Conservation (phyloP, 2,113 vertebrate genomes). For the Cyanocitta stelleri region DNA sequence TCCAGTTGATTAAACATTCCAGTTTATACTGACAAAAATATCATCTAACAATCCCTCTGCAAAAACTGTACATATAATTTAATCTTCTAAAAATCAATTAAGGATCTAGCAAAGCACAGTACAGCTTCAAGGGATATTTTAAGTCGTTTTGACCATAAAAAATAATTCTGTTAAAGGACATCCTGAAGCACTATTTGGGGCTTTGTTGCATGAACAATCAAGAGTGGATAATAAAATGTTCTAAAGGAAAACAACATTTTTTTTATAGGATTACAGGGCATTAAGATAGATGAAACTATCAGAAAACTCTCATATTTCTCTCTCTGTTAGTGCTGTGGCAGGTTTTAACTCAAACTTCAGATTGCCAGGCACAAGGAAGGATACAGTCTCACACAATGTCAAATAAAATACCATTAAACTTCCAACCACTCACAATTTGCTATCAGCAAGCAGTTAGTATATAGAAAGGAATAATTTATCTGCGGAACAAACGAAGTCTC, state of each 20-base stretch:
- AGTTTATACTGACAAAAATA: neutral
- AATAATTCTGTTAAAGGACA: neutral
- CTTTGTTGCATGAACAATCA: neutral
- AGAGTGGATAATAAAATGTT: neutral
- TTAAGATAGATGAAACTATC: neutral
- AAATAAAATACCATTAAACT: neutral
- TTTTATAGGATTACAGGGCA: neutral
- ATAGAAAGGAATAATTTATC: neutral
- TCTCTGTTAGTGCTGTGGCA: neutral
- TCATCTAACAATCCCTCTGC: neutral
- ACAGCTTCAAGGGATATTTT: neutral
- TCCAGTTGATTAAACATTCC: neutral
- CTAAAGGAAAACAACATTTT: neutral
- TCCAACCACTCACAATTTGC: neutral
- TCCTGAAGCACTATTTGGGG: neutral
- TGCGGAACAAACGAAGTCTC: neutral
- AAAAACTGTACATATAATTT: neutral
- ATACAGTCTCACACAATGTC: neutral
- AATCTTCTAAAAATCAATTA: neutral
- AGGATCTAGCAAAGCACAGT: neutral
- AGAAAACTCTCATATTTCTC: neutral
- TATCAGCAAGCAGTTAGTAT: neutral
- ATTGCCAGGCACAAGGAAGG: neutral
- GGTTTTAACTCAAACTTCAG: neutral
- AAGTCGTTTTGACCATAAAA: neutral